Conservation (phyloP, 2,888 invertebrate species). For the Charanyca ferruginea region DNA sequence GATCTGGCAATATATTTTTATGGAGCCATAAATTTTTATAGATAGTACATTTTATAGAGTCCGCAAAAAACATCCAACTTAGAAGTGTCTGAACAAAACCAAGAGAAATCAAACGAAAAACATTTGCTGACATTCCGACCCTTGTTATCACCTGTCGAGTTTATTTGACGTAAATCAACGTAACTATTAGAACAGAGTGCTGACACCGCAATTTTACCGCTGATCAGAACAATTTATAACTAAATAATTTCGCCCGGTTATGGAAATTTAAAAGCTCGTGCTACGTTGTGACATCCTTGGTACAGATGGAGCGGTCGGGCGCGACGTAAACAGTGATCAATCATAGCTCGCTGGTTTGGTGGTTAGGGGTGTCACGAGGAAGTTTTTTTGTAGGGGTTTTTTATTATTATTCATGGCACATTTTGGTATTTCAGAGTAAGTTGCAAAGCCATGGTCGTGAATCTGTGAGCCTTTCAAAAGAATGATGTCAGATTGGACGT, state of each 20-base stretch:
- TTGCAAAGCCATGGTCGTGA: slow-evolving; percentile 36
- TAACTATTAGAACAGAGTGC: slow-evolving; percentile 10
- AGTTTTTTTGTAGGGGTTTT: slow-evolving; percentile 50
- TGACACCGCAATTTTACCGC: slow-evolving; percentile 18
- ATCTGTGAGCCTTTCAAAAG: slow-evolving; percentile 16
- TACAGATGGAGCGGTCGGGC: slow-evolving; percentile 61
- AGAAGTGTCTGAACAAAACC: background rate
- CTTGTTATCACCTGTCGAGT: slow-evolving; percentile 10
- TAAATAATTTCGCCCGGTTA: slow-evolving; percentile 61
- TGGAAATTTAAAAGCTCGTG: slow-evolving; percentile 61
- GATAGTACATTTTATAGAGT: no score
- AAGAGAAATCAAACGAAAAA: slow-evolving; percentile 2
- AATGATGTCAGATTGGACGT: slow-evolving; percentile 16
- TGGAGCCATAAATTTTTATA: no score
- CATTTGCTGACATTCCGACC: background rate
- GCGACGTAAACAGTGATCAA: slow-evolving; percentile 63
- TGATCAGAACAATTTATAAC: slow-evolving; percentile 51
- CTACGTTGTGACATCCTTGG: slow-evolving; percentile 51
- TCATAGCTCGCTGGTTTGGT: slow-evolving; percentile 50
- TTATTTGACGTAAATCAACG: background rate
- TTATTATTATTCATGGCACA: slow-evolving; percentile 51
- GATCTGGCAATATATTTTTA: no score
- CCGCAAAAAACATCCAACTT: no score
- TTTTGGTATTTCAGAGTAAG: slow-evolving; percentile 44
- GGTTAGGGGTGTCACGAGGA: slow-evolving; percentile 56